Evolutionary conservation across 2,797 vertebrate genomes (phyloP), one percentile per base, ranked within the genome.

Genomic region (Pseudochirops corinnae): DNA sequence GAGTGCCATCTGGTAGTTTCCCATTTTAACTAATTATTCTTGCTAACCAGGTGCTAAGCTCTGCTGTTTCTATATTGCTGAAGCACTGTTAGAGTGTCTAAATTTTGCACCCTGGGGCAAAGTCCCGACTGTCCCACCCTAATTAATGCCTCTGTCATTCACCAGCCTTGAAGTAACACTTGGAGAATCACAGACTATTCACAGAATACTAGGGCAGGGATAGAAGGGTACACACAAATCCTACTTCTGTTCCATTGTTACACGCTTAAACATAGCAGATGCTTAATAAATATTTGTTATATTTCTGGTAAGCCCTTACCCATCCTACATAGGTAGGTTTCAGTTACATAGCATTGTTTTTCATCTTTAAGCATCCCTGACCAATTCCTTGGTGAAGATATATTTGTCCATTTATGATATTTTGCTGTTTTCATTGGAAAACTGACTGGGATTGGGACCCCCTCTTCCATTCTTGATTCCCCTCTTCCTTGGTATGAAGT

Each of bases 381-480:
- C 90, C 94, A 96, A 95, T 98, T 98, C 95, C 96, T 98, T 98
- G 98, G 97, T 98, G 95, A 97, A 96, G 98, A 98, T 97, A 96
- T 92, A 98, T 96, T 96, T 98, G 96, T 98, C 97, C 96, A 98
- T 97, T 98, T 98, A 98, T 97, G 97, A 98, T 97, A 98, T 98
- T 96, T 98, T 98, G 97, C 0, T 94, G 97, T 98, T 98, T 98
- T 98, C 97, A 98, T 98, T 98, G 97, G 98, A 98, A 98, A 98
- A 98, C 97, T 67, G 97, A 96, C 98, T 97, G 14, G 98, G 96
- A 97, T 95, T 98, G 97, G 97, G 97, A 96, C 97, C 96, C 96
- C 39, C 39, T 28, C 21, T 87, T 87, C 39, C 24, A 1, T 82
- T 82, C n/a, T 82, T 46, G 94, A 93, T 98, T 97, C 98, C 82